Percentiles rank a stretch among this genome's conserved stretches.
Evolutionary conservation across 2,888 invertebrate species (phyloP).

Genomic region (Stenodema calcarata): DNA sequence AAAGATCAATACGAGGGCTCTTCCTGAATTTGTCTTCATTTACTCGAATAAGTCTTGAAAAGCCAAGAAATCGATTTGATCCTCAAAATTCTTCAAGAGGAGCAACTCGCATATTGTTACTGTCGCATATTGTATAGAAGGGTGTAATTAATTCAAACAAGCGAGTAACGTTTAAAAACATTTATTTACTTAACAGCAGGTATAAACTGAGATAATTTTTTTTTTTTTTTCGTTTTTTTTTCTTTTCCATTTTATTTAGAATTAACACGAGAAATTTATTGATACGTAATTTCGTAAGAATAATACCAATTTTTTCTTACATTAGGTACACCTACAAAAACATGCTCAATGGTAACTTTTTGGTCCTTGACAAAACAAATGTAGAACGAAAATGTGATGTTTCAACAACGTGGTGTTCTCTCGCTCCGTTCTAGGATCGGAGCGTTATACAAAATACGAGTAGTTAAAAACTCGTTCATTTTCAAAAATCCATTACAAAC

Average conservation of each 20-base stretch:
- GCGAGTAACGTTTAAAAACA: constrained; percentile 11
- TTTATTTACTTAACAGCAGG: constrained; percentile 37
- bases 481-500: neutral
- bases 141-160: neutral
- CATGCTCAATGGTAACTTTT: constrained; percentile 32
- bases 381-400: constrained; percentile 34
- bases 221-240: neutral
- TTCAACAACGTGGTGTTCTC: constrained; percentile 4
- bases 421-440: neutral
- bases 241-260: neutral
- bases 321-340: neutral
- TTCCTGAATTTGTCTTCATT: too few species aligned
- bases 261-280: constrained; percentile 8
- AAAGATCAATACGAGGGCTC: too few species aligned
- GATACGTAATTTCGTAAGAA: neutral
- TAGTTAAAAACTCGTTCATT: neutral
- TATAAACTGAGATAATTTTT: constrained; percentile 22
- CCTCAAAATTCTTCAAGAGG: too few species aligned
- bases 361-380: constrained; percentile 5
- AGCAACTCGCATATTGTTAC: too few species aligned
- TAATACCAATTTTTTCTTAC: neutral
- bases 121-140: too few species aligned
- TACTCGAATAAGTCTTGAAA: too few species aligned
- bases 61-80: too few species aligned
- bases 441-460: neutral